Evolutionary conservation across 2,797 vertebrate genomes (phyloP).

Genomic region (Amazona ochrocephala): DNA sequence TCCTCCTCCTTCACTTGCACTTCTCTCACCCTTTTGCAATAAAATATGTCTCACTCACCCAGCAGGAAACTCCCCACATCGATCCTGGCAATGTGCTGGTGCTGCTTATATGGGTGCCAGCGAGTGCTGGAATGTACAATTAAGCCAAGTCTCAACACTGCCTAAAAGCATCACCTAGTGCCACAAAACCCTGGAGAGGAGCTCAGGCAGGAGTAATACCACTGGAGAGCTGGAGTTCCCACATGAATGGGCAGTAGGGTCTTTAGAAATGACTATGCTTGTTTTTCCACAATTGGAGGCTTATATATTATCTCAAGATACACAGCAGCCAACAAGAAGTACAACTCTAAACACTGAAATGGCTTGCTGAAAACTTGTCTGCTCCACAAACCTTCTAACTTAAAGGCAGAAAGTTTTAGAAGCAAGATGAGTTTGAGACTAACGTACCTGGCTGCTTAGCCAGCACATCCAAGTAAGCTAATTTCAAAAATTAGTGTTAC

Average conservation of each 20-base stretch:
- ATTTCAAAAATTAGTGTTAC: background rate
- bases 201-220: background rate
- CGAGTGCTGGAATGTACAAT: fast-evolving
- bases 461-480: background rate
- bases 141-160: fast-evolving
- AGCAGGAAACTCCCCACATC: background rate
- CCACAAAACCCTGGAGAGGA: fast-evolving
- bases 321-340: fast-evolving
- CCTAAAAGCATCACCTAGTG: fast-evolving
- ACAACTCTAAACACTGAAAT: background rate
- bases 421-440: fast-evolving
- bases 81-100: too few species aligned
- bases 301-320: background rate
- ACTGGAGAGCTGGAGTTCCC: background rate
- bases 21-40: background rate
- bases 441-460: background rate
- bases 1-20: background rate
- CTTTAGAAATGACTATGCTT: background rate
- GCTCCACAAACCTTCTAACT: background rate
- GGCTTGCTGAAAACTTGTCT: background rate
- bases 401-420: background rate
- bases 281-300: fast-evolving
- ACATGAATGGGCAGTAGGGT: fast-evolving
- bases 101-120: background rate
- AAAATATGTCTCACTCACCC: background rate